Evolutionary conservation across 2,113 vertebrate species (phyloP).

Genomic region (Promerops cafer): DNA sequence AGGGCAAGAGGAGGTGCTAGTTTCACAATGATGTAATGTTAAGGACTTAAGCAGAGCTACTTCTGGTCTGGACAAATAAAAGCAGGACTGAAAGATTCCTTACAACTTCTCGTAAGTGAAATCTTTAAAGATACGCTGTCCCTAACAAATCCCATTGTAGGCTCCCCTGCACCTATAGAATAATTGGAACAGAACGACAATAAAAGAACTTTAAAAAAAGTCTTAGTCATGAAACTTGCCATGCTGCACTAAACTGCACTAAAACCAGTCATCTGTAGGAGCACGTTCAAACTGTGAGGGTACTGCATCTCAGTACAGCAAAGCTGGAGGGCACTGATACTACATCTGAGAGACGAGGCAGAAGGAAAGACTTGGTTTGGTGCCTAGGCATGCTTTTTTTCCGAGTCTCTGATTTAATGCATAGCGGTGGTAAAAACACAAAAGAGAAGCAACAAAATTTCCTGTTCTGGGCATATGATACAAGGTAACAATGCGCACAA

Average conservation of each 20-base stretch:
- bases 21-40: neutral
- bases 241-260: neutral
- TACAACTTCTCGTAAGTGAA: neutral
- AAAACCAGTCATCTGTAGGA: neutral
- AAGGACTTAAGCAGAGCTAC: neutral
- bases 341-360: accelerated
- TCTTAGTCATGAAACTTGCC: neutral
- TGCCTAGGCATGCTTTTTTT: neutral
- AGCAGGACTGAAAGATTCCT: neutral
- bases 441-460: neutral
- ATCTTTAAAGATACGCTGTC: neutral
- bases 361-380: neutral
- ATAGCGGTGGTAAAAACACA: neutral
- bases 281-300: neutral
- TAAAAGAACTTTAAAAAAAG: neutral
- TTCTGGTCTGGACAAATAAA: neutral
- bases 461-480: neutral
- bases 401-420: neutral
- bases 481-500: neutral
- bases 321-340: neutral
- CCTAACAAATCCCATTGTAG: neutral
- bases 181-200: neutral
- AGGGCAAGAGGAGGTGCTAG: neutral
- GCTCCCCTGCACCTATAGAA: neutral
- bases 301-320: neutral